These are phyloP conservation scores for Anoplius nigerrimus DNA, from an alignment of 2,888 invertebrate genomes.

Conservation along the genomic window DNA sequence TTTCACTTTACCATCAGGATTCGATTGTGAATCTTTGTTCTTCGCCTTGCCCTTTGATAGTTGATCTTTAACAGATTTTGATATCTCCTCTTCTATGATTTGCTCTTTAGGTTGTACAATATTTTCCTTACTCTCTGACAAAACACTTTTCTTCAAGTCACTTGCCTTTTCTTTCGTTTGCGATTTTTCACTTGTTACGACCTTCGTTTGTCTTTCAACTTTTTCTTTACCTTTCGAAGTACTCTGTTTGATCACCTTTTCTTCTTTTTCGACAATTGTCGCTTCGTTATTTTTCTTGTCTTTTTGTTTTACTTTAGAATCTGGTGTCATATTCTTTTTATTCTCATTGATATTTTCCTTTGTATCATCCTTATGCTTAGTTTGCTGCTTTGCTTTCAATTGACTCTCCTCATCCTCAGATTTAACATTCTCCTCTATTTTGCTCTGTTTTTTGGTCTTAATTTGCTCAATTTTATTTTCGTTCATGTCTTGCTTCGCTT, in stretches of 20 bases:
- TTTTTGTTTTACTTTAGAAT: slow-evolving; percentile 6
- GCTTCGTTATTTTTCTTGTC: slow-evolving; percentile 4
- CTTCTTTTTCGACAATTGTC: slow-evolving; percentile 19
- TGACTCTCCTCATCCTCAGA: background rate
- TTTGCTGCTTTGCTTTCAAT: background rate
- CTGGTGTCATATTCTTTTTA: slow-evolving; percentile 13
- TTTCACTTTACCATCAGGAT: slow-evolving; percentile 8
- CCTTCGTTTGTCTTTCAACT: slow-evolving; percentile 23
- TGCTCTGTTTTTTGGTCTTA: slow-evolving; percentile 9
- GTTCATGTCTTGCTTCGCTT: slow-evolving; percentile 16
- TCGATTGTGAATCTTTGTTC: slow-evolving; percentile 20
- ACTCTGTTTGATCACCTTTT: slow-evolving; percentile 25
- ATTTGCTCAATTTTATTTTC: slow-evolving; percentile 14
- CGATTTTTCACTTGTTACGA: slow-evolving; percentile 16
- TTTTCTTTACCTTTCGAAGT: slow-evolving; percentile 31
- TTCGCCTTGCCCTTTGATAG: slow-evolving; percentile 15
- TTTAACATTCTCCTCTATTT: background rate
- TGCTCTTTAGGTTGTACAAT: slow-evolving; percentile 2
- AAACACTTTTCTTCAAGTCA: slow-evolving; percentile 7
- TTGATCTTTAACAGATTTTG: slow-evolving; percentile 13
- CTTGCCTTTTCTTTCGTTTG: slow-evolving; percentile 16
- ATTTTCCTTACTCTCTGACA: background rate
- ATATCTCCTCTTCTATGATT: slow-evolving; percentile 18
- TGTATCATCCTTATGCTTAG: slow-evolving; percentile 1
- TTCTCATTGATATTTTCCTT: background rate